Evolutionary conservation across 64 coral and sea anemone species (phyloP), one percentile per base, ranked within the genome.

Genomic region (Trachythela sp.): DNA sequence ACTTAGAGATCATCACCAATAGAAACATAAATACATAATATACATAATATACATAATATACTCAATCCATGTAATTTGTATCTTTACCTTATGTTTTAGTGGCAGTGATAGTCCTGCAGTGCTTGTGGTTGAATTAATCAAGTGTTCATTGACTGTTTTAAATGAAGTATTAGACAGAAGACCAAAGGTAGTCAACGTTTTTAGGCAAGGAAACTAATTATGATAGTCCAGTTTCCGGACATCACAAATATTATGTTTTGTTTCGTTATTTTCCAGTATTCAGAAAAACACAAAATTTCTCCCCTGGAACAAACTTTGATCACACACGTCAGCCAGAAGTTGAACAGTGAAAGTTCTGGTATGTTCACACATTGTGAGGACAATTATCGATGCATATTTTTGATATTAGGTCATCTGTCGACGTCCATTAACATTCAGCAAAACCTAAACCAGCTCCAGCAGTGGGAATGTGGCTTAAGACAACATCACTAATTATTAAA

Each of bases 261-360:
- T 64, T 64, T 64, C 8, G 5, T n/a, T 64, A 8, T n/a, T 64
- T 52, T 52, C 22, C 15, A 80, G 75, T 86, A 0, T 70, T 84
- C 54, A 15, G 38, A 94, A 91, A 83, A 89, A 4, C 83, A 92
- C 22, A 60, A 92, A 60, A 90, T 98, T 26, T 93, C 96, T 9
- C 96, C 96, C 34, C 51, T 99, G 67, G 96, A 99, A 43, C 91
- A 99, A 67, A 91, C 96, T 11, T 42, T 99, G 6, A 86, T 93
- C 35, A 91, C 93, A 26, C 96, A 99, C 77, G 96, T 99, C 24
- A 89, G 91, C 59, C 93, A 93, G 40, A 94, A 95, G 86, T 86
- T 99, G 11, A 90, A 83, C 83, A 91, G 92, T 43, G 90, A 91
- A 58, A 87, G 24, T 56, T 76, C 75, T n/a, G 59, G 59, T 68